Base-by-base conservation (phyloP, 2,888 invertebrate species). In the Yponomeuta evonymella region DNA sequence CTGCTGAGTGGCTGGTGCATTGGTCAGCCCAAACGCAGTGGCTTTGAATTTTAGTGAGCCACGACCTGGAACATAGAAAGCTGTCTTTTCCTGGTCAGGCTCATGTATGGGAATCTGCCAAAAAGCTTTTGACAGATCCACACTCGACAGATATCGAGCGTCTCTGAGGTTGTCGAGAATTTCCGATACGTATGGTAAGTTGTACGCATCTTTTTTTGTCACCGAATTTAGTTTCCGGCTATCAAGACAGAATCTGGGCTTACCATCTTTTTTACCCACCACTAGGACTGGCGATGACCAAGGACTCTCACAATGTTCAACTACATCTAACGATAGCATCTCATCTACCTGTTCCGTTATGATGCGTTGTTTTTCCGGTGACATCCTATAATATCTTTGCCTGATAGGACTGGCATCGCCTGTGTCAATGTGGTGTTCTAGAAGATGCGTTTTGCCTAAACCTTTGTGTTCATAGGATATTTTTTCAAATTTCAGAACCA, bases 161-260 rank as follows among this genome's bases (percentile, higher is more conserved):
- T 79, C 76, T 0, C 73, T 69, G 1, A 79, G 65, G 30, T 78
- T 78, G 33, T 79, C 78, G 9, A 79, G 63, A 36, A 79, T 79
- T 67, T 78, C 76, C 0, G 76, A 74, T 0, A 79, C 66, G 69
- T 76, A 75, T 1, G 76, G 76, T 3, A 76, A 67, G 51, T 62
- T 73, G 30, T 76, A 36, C 36, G 36, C 36, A 36, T 36, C 36
- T 36, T 36, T 36, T 36, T 23, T 23, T 23, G 23, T 23, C 23
- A 23, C 23, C 23, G 23, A 23, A 23, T 23, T 23, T 23, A 23
- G 23, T 23, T 23, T 23, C 23, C 23, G 23, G 23, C 23, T 23
- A 23, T 23, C 23, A 23, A 23, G 23, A 23, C 23, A 23, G 23
- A 23, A 23, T 23, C 23, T 23, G 23, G 23, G 23, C 23, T 23